Conservation (phyloP, 2,113 vertebrate genomes). For the Scalopus aquaticus region DNA sequence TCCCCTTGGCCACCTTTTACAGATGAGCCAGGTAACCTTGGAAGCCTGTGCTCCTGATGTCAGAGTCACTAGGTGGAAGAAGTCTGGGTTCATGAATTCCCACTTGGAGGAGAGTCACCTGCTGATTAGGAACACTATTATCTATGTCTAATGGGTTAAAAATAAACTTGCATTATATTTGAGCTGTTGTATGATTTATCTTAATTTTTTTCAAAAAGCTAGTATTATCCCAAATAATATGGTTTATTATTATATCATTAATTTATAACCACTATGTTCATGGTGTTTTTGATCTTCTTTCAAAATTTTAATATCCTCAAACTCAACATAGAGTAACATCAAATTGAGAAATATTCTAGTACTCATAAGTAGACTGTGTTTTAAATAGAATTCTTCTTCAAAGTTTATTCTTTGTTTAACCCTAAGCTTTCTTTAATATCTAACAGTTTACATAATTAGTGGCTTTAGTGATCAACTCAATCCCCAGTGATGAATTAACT, state of each 20-base stretch:
- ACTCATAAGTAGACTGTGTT: background rate
- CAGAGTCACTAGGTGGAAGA: background rate
- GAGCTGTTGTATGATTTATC: background rate
- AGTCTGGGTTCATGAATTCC: background rate
- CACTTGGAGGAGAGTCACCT: background rate
- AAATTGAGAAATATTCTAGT: conserved; percentile 23
- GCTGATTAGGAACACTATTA: background rate
- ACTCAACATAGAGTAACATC: background rate
- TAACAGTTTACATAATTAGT: background rate
- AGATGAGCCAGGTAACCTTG: background rate
- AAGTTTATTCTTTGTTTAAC: conserved; percentile 24
- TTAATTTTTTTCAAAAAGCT: conserved; percentile 6
- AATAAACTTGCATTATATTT: background rate
- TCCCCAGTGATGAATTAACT: background rate
- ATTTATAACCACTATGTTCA: background rate
- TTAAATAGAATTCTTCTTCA: background rate
- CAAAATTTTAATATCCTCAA: background rate
- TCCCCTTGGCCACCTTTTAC: background rate
- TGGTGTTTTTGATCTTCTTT: background rate
- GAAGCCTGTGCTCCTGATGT: background rate
- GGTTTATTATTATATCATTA: background rate
- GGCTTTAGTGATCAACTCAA: background rate
- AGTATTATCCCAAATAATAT: background rate
- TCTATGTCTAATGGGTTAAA: background rate
- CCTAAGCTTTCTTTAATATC: conserved; percentile 18